Base-by-base conservation (phyloP, 1,140 invertebrate genomes). In the Bicyclus anynana region DNA sequence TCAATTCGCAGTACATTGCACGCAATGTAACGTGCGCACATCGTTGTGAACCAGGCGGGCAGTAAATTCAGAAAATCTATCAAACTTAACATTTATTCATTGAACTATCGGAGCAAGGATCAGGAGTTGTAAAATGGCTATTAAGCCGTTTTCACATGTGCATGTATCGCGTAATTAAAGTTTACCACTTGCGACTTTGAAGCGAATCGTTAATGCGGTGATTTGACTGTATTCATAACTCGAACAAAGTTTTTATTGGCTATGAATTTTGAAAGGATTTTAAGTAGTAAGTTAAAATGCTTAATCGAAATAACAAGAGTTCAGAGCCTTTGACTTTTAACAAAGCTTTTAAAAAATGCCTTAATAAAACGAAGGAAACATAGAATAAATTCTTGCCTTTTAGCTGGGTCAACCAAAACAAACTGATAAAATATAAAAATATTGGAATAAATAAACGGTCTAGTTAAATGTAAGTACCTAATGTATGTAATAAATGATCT, bases 141-240 rank as follows among this genome's bases (percentile, higher is more conserved):
- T 77, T 72, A 74, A 77, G 55, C 56, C 20, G 42, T 53, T 60
- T 54, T 65, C 51, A 51, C 54, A 62, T 21, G 55, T 62, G 53
- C 69, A 65, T 65, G 65, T 65, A 55, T 60, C 29, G 29, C 57
- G 65, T 65, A 63, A 73, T 77, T 73, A 74, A 70, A 77, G 65
- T 69, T 72, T 69, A 70, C 65, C 59, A 67, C 59, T 61, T 37
- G 53, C 65, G 64, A 61, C 52, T 62, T 64, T 72, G 69, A 58
- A 51, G 44, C 54, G 46, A 56, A 67, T 64, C 59, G 42, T 69
- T 66, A 69, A 64, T 62, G 51, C 5, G 47, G 40, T 66, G 64
- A 66, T 66, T 69, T 60, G 48, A 49, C 50, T 57, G 60, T 73
- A 65, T 64, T 65, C 62, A 65, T 59, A 55, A 48, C 17, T 64